Evolutionary conservation across 2,888 invertebrate genomes (phyloP).

Genomic region (Elgonia sp.): DNA sequence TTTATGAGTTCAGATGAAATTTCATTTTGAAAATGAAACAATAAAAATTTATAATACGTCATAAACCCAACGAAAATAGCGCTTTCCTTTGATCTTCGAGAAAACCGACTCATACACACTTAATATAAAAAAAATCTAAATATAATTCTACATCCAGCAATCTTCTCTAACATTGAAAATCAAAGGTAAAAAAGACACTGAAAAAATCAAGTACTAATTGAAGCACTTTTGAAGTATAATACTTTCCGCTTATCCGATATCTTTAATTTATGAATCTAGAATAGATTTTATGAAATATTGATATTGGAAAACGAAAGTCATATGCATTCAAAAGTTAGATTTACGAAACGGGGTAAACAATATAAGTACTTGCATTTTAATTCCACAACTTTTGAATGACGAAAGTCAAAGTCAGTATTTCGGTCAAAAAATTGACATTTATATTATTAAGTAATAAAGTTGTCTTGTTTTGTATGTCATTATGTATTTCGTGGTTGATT

Average conservation of each 20-base stretch:
- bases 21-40: neutral
- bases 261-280: conserved; percentile 7
- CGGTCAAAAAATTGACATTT: neutral
- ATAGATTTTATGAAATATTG: neutral
- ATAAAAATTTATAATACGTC: neutral
- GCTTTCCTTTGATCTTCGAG: conserved; percentile 39
- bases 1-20: neutral
- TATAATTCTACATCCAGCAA: neutral
- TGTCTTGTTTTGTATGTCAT: neutral
- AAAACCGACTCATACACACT: conserved; percentile 4
- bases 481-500: neutral
- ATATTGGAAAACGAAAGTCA: neutral
- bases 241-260: neutral
- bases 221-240: neutral
- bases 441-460: neutral
- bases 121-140: conserved; percentile 2
- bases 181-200: neutral
- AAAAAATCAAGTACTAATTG: neutral
- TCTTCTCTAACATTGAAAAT: too few relatives aligned
- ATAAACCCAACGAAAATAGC: conserved; percentile 13
- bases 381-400: conserved; percentile 19
- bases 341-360: too few relatives aligned
- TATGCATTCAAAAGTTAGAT: neutral
- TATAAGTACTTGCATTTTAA: neutral
- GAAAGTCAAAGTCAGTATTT: conserved; percentile 5